These are phyloP conservation scores for Morpho achilles DNA, from an alignment of 2,888 invertebrate genomes.

Conservation along the genomic window DNA sequence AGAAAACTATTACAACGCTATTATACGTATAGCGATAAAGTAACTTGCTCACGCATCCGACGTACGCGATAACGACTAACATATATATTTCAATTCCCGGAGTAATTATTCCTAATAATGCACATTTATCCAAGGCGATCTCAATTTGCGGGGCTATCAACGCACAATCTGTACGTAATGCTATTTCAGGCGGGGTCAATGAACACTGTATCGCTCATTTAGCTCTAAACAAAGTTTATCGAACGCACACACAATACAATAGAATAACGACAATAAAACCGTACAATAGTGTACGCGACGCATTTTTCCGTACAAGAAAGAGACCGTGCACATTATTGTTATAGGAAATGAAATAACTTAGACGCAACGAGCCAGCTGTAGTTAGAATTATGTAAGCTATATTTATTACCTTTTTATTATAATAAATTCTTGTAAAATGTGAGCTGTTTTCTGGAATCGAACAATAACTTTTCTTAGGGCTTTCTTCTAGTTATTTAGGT, in stretches of 20 bases:
- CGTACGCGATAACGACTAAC: slow-evolving; percentile 10
- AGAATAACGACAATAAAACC: slow-evolving; percentile 50
- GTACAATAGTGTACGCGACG: slow-evolving; percentile 18
- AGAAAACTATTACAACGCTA: too few relatives aligned
- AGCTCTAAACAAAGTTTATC: slow-evolving; percentile 75
- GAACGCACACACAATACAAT: slow-evolving; percentile 64
- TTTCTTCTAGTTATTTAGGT: too few relatives aligned
- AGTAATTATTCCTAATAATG: slow-evolving; percentile 34
- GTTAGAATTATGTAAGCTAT: too few relatives aligned
- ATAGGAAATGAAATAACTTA: slow-evolving; percentile 8
- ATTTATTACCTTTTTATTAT: too few relatives aligned
- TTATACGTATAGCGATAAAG: background rate
- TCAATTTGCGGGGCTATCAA: slow-evolving; percentile 52
- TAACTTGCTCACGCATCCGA: slow-evolving; percentile 8
- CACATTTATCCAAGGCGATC: slow-evolving; percentile 44
- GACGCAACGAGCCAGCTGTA: too few relatives aligned
- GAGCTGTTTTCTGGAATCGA: too few relatives aligned
- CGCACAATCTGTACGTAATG: slow-evolving; percentile 52
- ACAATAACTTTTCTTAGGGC: too few relatives aligned
- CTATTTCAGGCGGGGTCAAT: slow-evolving; percentile 61
- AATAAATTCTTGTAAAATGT: too few relatives aligned
- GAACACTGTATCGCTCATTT: slow-evolving; percentile 69
- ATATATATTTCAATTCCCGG: slow-evolving; percentile 29
- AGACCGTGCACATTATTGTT: slow-evolving; percentile 10
- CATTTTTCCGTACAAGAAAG: slow-evolving; percentile 22